phyloP scores from a whole-genome alignment of 2,888 invertebrate genomes.

The Pyrrhosoma nymphula region DNA sequence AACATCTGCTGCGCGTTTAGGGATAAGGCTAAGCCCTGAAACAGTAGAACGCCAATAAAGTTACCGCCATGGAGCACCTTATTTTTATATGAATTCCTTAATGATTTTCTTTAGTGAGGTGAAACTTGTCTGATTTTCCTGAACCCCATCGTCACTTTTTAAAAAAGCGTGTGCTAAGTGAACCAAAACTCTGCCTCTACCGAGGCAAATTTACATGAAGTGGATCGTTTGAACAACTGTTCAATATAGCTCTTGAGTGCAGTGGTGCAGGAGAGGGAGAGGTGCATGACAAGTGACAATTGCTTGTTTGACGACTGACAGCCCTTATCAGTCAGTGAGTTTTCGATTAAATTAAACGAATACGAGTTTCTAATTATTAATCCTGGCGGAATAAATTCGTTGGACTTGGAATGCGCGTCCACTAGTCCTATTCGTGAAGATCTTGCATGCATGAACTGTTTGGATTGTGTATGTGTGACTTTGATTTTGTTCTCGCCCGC shows the following conservation, averaged over 20 bases:
- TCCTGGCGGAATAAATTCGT: too few relatives aligned
- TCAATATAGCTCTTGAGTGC: background rate
- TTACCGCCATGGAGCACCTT: background rate
- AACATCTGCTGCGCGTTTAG: background rate
- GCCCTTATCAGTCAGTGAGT: background rate
- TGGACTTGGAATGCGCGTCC: too few relatives aligned
- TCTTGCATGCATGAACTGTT: background rate
- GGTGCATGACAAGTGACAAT: background rate
- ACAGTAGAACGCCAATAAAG: background rate
- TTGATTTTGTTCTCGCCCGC: background rate
- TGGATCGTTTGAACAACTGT: background rate
- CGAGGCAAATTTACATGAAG: background rate
- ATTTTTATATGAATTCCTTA: background rate
- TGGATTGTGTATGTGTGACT: background rate
- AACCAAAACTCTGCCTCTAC: background rate
- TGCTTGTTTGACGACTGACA: background rate
- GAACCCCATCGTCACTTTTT: too few relatives aligned
- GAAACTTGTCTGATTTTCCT: too few relatives aligned
- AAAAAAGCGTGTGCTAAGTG: too few relatives aligned
- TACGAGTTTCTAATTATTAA: background rate
- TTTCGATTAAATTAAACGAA: background rate
- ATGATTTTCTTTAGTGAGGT: background rate
- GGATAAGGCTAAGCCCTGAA: background rate
- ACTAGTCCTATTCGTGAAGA: too few relatives aligned
- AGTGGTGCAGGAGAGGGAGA: background rate